phyloP scores from a whole-genome alignment of 2,797 vertebrate genomes.

The Helicolenus hilgendorfi region DNA sequence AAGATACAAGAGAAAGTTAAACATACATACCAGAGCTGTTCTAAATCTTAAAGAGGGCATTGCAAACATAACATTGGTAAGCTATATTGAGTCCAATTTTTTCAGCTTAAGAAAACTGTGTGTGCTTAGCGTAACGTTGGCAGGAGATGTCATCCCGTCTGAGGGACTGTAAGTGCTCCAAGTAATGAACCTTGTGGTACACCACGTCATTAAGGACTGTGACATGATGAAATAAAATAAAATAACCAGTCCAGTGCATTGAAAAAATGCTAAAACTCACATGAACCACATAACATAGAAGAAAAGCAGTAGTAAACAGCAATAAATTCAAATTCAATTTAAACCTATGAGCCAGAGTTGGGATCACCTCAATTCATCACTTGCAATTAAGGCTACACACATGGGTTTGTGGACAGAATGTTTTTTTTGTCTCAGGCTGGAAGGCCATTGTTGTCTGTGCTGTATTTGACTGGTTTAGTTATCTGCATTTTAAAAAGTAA shows the following conservation, averaged over 20 bases:
- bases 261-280: neutral
- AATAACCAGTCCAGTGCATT: neutral
- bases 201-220: neutral
- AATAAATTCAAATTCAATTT: neutral
- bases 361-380: neutral
- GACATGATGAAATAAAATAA: neutral
- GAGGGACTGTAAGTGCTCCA: neutral
- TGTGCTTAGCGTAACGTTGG: neutral
- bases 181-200: constrained; percentile 5
- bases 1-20: neutral
- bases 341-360: neutral
- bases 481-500: neutral
- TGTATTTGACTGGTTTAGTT: neutral
- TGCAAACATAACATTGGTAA: neutral
- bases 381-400: neutral
- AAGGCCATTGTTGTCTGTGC: neutral
- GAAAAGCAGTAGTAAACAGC: neutral
- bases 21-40: neutral
- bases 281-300: neutral
- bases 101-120: neutral
- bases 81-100: neutral
- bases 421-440: neutral
- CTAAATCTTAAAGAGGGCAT: neutral
- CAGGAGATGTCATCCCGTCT: neutral
- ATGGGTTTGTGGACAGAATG: neutral